These are phyloP conservation scores for Anisognathus igniventris DNA, from an alignment of 2,797 vertebrate genomes.

Conservation along the genomic window DNA sequence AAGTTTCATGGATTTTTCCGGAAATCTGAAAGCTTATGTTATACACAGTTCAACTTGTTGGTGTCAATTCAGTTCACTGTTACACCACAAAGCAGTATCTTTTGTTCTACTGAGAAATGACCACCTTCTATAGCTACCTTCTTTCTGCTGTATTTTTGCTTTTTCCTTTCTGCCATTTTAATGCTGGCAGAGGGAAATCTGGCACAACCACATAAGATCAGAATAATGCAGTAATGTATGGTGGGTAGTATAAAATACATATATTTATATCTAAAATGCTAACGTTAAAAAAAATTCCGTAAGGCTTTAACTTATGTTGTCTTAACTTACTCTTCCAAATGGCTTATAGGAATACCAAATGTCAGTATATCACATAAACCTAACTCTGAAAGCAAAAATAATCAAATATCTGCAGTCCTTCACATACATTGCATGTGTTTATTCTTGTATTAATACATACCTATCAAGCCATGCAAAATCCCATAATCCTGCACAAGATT, in stretches of 20 bases:
- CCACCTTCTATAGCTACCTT: background rate
- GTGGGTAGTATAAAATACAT: background rate
- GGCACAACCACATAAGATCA: background rate
- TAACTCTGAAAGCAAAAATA: background rate
- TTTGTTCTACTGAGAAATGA: background rate
- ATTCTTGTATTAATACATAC: background rate
- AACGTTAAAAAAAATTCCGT: background rate
- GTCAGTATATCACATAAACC: background rate
- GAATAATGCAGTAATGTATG: background rate
- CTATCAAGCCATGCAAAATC: background rate
- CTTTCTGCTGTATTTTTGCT: background rate
- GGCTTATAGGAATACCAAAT: background rate
- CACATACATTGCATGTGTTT: background rate
- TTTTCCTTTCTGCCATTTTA: background rate
- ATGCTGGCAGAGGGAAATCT: background rate
- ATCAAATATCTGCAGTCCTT: background rate
- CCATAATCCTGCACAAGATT: background rate
- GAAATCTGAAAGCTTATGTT: background rate
- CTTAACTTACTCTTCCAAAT: background rate
- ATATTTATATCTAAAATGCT: background rate
- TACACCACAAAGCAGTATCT: background rate
- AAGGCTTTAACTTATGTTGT: background rate
- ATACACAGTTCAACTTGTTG: background rate
- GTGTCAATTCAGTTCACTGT: background rate
- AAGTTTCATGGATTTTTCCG: background rate